Percentiles rank a stretch among this genome's conserved stretches.
These are phyloP conservation scores for Lepilemur ruficaudatus DNA, from an alignment of 2,797 vertebrate genomes.

Conservation along the genomic window DNA sequence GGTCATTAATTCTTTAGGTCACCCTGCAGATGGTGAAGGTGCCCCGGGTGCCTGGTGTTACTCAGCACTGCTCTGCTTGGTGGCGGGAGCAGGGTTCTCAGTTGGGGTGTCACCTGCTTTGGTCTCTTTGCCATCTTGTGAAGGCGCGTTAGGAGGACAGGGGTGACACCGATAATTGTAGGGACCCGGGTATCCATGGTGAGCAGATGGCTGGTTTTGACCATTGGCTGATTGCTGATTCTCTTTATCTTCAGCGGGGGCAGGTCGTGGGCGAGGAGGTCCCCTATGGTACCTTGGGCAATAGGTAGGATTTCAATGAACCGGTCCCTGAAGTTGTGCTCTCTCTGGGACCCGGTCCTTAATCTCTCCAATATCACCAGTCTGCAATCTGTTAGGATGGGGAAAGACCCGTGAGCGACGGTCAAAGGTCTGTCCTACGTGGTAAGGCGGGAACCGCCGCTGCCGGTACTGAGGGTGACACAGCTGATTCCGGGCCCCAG, in stretches of 20 bases:
- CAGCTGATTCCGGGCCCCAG: conserved; percentile 30
- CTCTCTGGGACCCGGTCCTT: conserved; percentile 85
- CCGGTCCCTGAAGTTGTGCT: conserved; percentile 81
- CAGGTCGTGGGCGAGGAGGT: conserved; percentile 81
- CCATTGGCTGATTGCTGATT: conserved; percentile 82
- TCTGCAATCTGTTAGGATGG: conserved; percentile 77
- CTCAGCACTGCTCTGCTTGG: conserved; percentile 84
- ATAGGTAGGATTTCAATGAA: conserved; percentile 80
- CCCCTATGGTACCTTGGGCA: conserved; percentile 65
- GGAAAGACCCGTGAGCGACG: conserved; percentile 74
- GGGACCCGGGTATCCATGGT: conserved; percentile 83
- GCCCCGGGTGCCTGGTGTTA: conserved; percentile 79
- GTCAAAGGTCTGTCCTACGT: conserved; percentile 67
- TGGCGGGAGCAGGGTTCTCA: conserved; percentile 84
- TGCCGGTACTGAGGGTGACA: conserved; percentile 61
- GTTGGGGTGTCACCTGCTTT: conserved; percentile 84
- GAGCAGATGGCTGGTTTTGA: conserved; percentile 80
- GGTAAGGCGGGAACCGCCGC: conserved; percentile 73
- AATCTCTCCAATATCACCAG: conserved; percentile 84
- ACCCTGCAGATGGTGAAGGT: conserved; percentile 82
- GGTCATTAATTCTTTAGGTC: conserved; percentile 77
- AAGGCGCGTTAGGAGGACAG: conserved; percentile 75
- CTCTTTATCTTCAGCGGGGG: conserved; percentile 85
- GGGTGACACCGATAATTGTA: conserved; percentile 86
- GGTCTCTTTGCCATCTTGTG: conserved; percentile 84